phyloP scores from a whole-genome alignment of 2,113 vertebrate genomes.

The Myrmecobius fasciatus region DNA sequence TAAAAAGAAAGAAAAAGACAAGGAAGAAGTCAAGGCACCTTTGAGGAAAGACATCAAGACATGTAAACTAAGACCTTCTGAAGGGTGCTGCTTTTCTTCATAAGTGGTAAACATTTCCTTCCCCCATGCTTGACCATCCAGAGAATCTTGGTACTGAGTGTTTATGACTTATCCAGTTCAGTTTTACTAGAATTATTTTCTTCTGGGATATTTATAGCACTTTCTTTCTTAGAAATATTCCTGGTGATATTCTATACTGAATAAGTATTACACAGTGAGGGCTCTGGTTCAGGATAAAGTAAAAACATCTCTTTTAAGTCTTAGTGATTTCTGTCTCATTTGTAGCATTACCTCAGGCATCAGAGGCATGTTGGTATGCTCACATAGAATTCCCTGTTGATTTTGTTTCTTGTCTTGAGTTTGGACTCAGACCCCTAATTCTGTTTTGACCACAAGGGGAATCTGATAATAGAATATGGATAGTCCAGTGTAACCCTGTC shows the following conservation, averaged over 20 bases:
- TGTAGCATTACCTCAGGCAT: neutral
- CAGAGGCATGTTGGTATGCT: neutral
- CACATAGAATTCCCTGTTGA: neutral
- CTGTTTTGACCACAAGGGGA: neutral
- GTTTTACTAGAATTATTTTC: neutral
- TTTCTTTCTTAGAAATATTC: neutral
- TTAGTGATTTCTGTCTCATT: neutral
- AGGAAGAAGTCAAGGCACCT: conserved; percentile 3
- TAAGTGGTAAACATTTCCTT: neutral
- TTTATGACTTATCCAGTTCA: neutral
- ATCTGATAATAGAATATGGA: neutral
- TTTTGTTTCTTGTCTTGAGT: neutral
- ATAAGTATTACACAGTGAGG: neutral
- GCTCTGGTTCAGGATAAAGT: neutral
- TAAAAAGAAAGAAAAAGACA: neutral
- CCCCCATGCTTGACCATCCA: neutral
- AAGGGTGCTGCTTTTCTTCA: neutral
- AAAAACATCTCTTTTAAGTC: neutral
- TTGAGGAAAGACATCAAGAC: neutral
- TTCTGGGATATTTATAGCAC: neutral
- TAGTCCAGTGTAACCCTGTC: neutral
- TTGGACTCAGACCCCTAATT: neutral
- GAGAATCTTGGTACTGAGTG: neutral
- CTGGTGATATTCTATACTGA: neutral
- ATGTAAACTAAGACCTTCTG: neutral